Evolutionary conservation across 2,888 invertebrate genomes (phyloP).

Genomic region (Drosophila borealis): DNA sequence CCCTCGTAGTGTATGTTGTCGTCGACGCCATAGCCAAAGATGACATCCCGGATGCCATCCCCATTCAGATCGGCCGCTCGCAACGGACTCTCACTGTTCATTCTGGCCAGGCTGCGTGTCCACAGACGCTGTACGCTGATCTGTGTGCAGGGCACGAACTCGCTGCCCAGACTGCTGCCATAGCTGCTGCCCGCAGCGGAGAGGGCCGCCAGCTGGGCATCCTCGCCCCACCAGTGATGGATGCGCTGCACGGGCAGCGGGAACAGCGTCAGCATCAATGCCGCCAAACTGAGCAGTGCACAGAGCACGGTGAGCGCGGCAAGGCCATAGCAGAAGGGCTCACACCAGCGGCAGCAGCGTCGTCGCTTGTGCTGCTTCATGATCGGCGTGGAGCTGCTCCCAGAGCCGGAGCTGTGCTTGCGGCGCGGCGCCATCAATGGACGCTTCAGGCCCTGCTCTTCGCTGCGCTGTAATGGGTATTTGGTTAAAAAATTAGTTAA

Average conservation of each 20-base stretch:
- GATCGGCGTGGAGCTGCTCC: constrained; percentile 85
- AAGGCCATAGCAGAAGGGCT: constrained; percentile 89
- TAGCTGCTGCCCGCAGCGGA: constrained; percentile 41
- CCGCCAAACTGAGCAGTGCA: constrained; percentile 88
- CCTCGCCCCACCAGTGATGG: constrained; percentile 86
- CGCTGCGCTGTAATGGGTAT: constrained; percentile 85
- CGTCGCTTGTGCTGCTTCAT: constrained; percentile 84
- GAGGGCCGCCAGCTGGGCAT: constrained; percentile 41
- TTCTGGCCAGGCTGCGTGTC: constrained; percentile 89
- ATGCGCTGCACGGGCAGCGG: constrained; percentile 88
- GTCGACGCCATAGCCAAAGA: constrained; percentile 91
- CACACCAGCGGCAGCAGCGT: constrained; percentile 87
- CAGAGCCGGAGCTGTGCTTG: constrained; percentile 83
- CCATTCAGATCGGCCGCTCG: constrained; percentile 89
- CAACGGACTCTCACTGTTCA: constrained; percentile 91
- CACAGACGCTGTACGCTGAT: constrained; percentile 86
- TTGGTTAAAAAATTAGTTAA: background rate
- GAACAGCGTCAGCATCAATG: constrained; percentile 88
- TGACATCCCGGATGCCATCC: constrained; percentile 89
- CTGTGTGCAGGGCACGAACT: constrained; percentile 84
- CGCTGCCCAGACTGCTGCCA: constrained; percentile 77
- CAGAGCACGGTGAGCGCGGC: constrained; percentile 87
- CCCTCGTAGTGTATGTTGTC: constrained; percentile 86
- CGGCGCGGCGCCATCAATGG: constrained; percentile 91
- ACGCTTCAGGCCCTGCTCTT: constrained; percentile 89